These are phyloP conservation scores for Leptura quadrifasciata DNA, from an alignment of 2,888 invertebrate genomes.

Conservation along the genomic window DNA sequence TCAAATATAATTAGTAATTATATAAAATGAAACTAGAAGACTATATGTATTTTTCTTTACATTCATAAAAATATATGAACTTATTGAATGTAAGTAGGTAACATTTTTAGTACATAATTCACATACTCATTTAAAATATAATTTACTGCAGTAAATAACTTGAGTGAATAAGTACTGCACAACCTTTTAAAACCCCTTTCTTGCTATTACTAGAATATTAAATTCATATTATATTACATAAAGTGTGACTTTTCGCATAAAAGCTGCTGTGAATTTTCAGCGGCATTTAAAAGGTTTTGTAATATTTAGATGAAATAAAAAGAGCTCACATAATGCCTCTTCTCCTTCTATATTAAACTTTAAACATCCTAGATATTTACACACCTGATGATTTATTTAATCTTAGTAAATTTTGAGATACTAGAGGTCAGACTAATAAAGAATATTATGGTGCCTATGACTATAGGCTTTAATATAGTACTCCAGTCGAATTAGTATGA, in stretches of 20 bases:
- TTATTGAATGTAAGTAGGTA: background rate
- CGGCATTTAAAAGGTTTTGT: background rate
- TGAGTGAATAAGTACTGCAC: background rate
- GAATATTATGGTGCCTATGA: background rate
- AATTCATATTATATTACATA: slow-evolving; percentile 35
- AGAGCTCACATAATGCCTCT: slow-evolving; percentile 44
- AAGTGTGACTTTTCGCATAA: slow-evolving; percentile 40
- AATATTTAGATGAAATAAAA: background rate
- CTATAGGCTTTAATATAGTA: too few relatives aligned
- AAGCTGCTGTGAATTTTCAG: background rate
- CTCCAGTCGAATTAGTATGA: too few relatives aligned
- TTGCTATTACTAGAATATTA: background rate
- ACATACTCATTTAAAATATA: background rate
- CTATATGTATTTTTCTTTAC: background rate
- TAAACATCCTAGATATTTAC: slow-evolving; percentile 24
- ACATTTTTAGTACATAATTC: background rate
- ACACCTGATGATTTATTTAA: slow-evolving; percentile 12
- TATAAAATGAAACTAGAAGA: too few relatives aligned
- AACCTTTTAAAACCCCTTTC: background rate
- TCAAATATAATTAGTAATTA: too few relatives aligned
- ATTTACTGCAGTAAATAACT: background rate
- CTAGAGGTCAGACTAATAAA: background rate
- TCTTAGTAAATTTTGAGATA: background rate
- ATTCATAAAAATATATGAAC: background rate
- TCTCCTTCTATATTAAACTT: slow-evolving; percentile 23